Percentiles rank a stretch among this genome's conserved stretches.
Conservation (phyloP, 2,113 vertebrate genomes). For the Nycticorax nycticorax region DNA sequence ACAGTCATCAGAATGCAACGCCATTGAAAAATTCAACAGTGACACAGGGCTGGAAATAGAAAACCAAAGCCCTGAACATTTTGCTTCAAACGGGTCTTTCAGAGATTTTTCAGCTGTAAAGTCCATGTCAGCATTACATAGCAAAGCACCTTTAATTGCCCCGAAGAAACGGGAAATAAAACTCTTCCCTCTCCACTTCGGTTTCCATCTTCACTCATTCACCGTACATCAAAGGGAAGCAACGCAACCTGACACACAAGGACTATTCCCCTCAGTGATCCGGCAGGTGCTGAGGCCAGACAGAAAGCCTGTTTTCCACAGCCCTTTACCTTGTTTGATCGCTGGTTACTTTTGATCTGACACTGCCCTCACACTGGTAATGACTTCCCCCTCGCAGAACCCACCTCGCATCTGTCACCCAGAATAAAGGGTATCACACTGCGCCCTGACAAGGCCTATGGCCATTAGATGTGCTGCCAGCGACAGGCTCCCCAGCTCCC, state of each 20-base stretch:
- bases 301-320: constrained; percentile 81
- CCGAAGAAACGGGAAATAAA: constrained; percentile 62
- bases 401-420: constrained; percentile 82
- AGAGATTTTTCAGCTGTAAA: not conserved
- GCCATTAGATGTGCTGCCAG: constrained; percentile 76
- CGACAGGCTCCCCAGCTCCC: constrained; percentile 76
- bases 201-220: constrained; percentile 66
- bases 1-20: not conserved
- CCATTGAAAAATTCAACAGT: not conserved
- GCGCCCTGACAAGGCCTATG: constrained; percentile 78
- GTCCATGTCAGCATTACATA: not conserved
- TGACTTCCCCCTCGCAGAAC: constrained; percentile 79
- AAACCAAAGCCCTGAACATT: not conserved
- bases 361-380: constrained; percentile 79
- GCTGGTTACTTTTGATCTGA: constrained; percentile 84
- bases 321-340: constrained; percentile 82
- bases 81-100: not conserved
- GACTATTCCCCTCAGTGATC: constrained; percentile 74
- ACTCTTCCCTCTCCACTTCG: constrained; percentile 66
- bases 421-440: constrained; percentile 86
- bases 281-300: constrained; percentile 79
- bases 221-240: constrained; percentile 79
- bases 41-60: not conserved
- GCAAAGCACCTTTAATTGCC: constrained; percentile 52
- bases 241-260: constrained; percentile 75